Evolutionary conservation across 2,888 invertebrate genomes (phyloP).

Genomic region (Phytoseiulus persimilis): DNA sequence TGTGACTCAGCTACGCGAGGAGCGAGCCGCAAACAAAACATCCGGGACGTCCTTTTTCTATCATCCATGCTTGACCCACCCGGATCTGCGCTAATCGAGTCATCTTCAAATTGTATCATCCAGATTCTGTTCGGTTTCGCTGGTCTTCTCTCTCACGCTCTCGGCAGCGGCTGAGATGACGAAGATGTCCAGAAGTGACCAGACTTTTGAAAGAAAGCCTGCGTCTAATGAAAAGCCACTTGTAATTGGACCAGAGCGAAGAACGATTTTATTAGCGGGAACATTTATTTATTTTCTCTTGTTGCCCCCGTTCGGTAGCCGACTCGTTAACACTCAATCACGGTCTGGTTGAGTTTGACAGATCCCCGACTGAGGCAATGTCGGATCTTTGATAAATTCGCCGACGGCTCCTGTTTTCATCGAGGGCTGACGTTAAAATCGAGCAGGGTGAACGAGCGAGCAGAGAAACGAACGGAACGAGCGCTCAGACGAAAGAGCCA

Average conservation of each 20-base stretch:
- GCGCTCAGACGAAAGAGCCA: not conserved
- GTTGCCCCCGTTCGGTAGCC: not conserved
- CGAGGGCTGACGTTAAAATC: not conserved
- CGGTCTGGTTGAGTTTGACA: constrained; percentile 5
- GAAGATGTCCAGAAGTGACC: not conserved
- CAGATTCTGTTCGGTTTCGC: not conserved
- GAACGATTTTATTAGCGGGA: not conserved
- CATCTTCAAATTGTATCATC: not conserved
- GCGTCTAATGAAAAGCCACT: not conserved
- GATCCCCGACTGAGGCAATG: not conserved
- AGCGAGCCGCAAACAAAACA: not conserved
- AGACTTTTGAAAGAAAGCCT: not conserved
- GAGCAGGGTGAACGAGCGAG: not conserved
- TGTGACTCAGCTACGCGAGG: not conserved
- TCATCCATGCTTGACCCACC: not conserved
- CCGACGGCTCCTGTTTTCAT: not conserved
- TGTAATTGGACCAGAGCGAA: not conserved
- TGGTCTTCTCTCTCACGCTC: not conserved
- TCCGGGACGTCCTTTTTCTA: constrained; percentile 10
- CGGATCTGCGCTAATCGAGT: not conserved
- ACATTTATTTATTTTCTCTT: constrained; percentile 5
- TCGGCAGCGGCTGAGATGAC: not conserved
- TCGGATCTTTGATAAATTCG: not conserved
- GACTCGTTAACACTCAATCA: constrained; percentile 5
- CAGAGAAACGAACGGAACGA: too few species aligned